Evolutionary conservation across 1,140 invertebrate species (phyloP).

Genomic region (Zaprionus tsacasi): DNA sequence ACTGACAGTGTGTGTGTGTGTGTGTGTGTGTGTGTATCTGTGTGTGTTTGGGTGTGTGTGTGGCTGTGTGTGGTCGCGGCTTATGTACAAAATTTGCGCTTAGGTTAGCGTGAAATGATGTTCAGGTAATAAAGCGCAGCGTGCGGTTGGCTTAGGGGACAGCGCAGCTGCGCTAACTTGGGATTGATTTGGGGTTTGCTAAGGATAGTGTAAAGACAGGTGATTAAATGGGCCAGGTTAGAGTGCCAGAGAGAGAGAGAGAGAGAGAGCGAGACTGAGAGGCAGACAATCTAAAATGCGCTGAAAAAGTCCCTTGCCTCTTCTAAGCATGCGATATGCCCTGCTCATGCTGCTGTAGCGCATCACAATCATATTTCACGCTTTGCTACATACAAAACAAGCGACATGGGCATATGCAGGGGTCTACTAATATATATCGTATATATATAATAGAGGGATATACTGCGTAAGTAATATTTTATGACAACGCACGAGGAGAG

Average conservation of each 20-base stretch:
- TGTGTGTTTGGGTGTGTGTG: constrained; percentile 6
- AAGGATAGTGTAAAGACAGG: not conserved
- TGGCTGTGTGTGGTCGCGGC: constrained; percentile 63
- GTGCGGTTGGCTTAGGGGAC: constrained; percentile 21
- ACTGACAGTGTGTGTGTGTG: not conserved
- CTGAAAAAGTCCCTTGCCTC: not conserved
- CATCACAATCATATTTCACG: constrained; percentile 77
- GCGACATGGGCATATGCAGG: constrained; percentile 31
- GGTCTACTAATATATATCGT: too few species aligned
- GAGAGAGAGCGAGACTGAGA: not conserved
- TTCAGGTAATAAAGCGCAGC: constrained; percentile 68
- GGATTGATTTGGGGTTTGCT: not conserved
- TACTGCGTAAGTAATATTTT: constrained; percentile 53
- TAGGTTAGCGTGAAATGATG: constrained; percentile 79
- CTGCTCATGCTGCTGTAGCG: constrained; percentile 26
- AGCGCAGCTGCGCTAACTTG: constrained; percentile 32
- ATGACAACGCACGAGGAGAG: constrained; percentile 47
- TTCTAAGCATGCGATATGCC: not conserved
- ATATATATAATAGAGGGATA: constrained; percentile 4
- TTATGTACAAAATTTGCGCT: constrained; percentile 77
- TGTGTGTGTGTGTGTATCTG: not conserved
- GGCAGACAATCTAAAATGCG: not conserved
- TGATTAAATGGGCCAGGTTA: not conserved
- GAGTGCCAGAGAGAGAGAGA: not conserved
- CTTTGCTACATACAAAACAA: constrained; percentile 71